Evolutionary conservation across 2,888 invertebrate species (phyloP).

Genomic region (Spodoptera littoralis): DNA sequence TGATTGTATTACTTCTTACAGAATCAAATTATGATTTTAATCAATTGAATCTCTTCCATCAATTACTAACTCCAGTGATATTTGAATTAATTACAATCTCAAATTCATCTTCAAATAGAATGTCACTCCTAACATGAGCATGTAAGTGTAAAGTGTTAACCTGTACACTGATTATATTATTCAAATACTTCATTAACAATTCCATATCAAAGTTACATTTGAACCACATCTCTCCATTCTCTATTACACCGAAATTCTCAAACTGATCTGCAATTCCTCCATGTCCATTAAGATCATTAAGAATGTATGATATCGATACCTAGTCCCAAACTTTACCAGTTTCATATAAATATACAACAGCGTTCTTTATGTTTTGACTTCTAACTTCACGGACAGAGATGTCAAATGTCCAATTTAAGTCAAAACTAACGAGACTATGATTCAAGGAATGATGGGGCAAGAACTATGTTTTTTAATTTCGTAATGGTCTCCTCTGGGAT

Average conservation of each 20-base stretch:
- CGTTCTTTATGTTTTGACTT: conserved; percentile 26
- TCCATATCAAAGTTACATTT: neutral
- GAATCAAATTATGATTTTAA: too few species aligned
- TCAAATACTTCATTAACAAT: conserved; percentile 18
- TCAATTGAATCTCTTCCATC: too few species aligned
- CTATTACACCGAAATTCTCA: neutral
- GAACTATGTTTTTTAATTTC: conserved; percentile 71
- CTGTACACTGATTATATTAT: conserved; percentile 15
- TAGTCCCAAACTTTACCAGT: conserved; percentile 8
- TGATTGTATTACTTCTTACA: too few species aligned
- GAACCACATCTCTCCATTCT: neutral
- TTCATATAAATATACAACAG: conserved; percentile 33
- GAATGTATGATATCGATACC: conserved; percentile 1
- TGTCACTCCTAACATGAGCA: neutral
- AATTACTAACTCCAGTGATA: too few species aligned
- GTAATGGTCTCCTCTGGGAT: conserved; percentile 67
- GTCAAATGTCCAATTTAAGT: conserved; percentile 57
- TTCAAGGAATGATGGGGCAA: conserved; percentile 45
- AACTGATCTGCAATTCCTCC: neutral
- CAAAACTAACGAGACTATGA: conserved; percentile 50
- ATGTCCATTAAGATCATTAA: neutral
- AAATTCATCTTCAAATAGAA: neutral
- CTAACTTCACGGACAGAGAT: conserved; percentile 24
- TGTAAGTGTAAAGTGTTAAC: conserved; percentile 2
- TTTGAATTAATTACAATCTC: too few species aligned